phyloP scores from a whole-genome alignment of 2,888 invertebrate genomes.

The Meghimatium bilineatum region DNA sequence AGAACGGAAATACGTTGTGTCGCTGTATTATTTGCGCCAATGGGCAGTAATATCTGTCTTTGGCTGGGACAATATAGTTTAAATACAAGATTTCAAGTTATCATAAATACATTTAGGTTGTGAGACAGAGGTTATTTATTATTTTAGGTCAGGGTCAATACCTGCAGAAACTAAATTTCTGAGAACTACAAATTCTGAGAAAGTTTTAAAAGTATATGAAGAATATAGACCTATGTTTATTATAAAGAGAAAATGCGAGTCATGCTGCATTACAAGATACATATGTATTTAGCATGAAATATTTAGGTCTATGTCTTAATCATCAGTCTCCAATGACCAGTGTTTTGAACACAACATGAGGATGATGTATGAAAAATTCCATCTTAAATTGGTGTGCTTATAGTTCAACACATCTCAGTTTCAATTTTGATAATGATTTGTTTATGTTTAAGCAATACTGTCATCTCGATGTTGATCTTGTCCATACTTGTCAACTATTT shows the following conservation, averaged over 20 bases:
- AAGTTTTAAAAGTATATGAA: background rate
- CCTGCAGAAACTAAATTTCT: background rate
- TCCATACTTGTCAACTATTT: constrained; percentile 28
- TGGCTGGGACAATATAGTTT: too few species aligned
- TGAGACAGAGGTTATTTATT: background rate
- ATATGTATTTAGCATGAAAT: background rate
- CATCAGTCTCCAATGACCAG: background rate
- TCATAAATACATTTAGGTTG: background rate
- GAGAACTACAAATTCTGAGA: background rate
- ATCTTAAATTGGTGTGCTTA: background rate
- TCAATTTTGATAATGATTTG: background rate
- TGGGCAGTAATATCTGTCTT: too few species aligned
- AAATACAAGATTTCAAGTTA: too few species aligned
- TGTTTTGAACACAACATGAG: background rate
- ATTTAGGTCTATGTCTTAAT: background rate
- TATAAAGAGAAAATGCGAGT: background rate
- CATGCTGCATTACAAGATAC: background rate
- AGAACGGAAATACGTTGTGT: too few species aligned
- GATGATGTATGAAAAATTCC: background rate
- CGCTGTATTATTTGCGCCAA: too few species aligned
- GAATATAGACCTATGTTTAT: background rate
- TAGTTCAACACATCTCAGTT: background rate
- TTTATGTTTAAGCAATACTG: constrained; percentile 17
- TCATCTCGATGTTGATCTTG: constrained; percentile 17
- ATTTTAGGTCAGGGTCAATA: background rate